A percentile compares a stretch with the other conserved stretches of the same genome.
Conservation (phyloP, 2,888 invertebrate species). For the Nephrotoma appendiculata region DNA sequence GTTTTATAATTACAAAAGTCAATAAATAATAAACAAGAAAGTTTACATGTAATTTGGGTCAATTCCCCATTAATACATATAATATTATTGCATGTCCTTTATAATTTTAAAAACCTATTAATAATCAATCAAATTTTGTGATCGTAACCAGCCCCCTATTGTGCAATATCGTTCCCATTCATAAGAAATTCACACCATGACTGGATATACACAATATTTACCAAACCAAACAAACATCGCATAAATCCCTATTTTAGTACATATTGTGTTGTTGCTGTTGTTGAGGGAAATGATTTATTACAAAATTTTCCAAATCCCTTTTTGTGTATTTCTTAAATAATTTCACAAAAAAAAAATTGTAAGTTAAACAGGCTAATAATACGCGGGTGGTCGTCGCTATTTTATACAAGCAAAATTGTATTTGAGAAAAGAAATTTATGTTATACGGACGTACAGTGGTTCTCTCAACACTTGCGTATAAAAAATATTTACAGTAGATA, state of each 20-base stretch:
- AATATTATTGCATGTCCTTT: neutral
- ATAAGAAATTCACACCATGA: neutral
- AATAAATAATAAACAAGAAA: neutral
- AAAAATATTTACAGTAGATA: neutral
- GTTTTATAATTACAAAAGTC: neutral
- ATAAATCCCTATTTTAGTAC: neutral
- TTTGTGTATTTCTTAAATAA: neutral
- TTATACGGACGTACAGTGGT: neutral
- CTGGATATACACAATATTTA: neutral
- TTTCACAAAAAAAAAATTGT: neutral
- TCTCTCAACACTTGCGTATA: neutral
- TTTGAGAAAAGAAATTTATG: neutral
- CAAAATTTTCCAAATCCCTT: neutral
- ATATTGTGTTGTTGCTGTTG: neutral
- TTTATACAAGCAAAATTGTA: neutral
- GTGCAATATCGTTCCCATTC: neutral
- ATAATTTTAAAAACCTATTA: neutral
- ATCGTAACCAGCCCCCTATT: neutral
- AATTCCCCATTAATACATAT: neutral
- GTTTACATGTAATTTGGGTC: neutral
- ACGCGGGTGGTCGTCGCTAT: neutral
- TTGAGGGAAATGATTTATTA: neutral
- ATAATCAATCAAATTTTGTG: neutral
- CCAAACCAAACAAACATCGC: neutral
- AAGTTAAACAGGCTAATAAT: neutral